Evolutionary conservation across 2,888 invertebrate species (phyloP).

Genomic region (Xanthia icteritia): DNA sequence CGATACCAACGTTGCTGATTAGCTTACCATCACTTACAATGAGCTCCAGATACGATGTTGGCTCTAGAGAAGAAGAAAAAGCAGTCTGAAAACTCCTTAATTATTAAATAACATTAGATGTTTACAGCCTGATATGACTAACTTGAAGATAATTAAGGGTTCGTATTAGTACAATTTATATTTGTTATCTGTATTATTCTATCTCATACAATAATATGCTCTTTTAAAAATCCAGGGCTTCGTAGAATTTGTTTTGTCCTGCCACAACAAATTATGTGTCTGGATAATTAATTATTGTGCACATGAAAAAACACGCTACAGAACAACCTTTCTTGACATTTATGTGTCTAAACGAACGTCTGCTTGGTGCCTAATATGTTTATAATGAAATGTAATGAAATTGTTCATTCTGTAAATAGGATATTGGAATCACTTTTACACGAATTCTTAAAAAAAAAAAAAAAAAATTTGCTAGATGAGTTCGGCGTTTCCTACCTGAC

Average conservation of each 20-base stretch:
- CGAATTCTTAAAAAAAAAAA: too few species aligned
- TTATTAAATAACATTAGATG: neutral
- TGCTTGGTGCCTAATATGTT: neutral
- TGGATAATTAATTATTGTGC: constrained; percentile 29
- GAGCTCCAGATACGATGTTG: too few species aligned
- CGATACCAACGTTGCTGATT: neutral
- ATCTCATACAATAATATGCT: neutral
- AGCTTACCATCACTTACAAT: neutral
- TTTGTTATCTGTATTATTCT: constrained; percentile 18
- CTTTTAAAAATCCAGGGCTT: constrained; percentile 34
- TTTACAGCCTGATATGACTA: neutral
- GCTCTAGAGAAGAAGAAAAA: neutral
- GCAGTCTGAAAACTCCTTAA: neutral
- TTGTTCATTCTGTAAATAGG: too few species aligned
- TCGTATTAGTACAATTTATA: neutral
- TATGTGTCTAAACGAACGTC: neutral
- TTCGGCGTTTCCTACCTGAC: too few species aligned
- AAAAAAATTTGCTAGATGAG: too few species aligned
- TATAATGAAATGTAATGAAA: too few species aligned
- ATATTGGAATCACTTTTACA: too few species aligned
- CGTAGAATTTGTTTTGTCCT: constrained; percentile 20
- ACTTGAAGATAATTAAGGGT: constrained; percentile 25
- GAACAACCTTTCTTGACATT: constrained; percentile 28
- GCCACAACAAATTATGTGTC: constrained; percentile 10
- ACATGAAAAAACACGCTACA: constrained; percentile 14